Evolutionary conservation across 2,888 invertebrate genomes (phyloP), one percentile per base, ranked within the genome.

Genomic region (Acronicta aceris): DNA sequence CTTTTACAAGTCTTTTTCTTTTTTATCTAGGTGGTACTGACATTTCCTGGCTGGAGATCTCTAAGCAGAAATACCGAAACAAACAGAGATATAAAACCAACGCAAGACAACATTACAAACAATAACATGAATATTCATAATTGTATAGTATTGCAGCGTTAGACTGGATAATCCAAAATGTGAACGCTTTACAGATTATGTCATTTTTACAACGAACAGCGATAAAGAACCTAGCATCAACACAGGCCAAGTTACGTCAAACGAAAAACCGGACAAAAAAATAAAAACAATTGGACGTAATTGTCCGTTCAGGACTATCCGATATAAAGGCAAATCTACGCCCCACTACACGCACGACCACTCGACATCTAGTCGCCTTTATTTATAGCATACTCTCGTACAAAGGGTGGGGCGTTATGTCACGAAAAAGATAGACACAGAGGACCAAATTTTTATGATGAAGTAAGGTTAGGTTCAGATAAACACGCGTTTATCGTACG

Each of bases 371-470:
- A 82, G 76, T 75, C 77, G 74, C 74, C 77, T 74, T 85, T 81
- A 83, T 82, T 85, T 84, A 84, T 83, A 61, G 76, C 76, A 67
- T 76, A 74, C 75, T 79, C 65, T 59, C 53, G 54, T 60, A 74
- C 62, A 76, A 74, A 72, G 79, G 62, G 59, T 62, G 75, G 67
- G 54, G 55, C 48, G 58, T 61, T 56, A 51, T 40, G 45, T 43
- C 57, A 59, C 33, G 0, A 42, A 41, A 17, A 12, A 64, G 48
- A 27, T 53, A 47, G 40, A 13, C 40, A 25, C 46, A 74, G 75
- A 74, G 70, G 50, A 2, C 17, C 38, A 38, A n/a, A n/a, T n/a
- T n/a, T 36, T n/a, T n/a, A 43, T 17, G 5, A 4, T 25, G 9
- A 25, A 33, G 3, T 33, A 33, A 12, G 33, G 12, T 33, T 33